These are phyloP conservation scores for Danaus plexippus DNA, from an alignment of 1,140 invertebrate species.

Conservation along the genomic window DNA sequence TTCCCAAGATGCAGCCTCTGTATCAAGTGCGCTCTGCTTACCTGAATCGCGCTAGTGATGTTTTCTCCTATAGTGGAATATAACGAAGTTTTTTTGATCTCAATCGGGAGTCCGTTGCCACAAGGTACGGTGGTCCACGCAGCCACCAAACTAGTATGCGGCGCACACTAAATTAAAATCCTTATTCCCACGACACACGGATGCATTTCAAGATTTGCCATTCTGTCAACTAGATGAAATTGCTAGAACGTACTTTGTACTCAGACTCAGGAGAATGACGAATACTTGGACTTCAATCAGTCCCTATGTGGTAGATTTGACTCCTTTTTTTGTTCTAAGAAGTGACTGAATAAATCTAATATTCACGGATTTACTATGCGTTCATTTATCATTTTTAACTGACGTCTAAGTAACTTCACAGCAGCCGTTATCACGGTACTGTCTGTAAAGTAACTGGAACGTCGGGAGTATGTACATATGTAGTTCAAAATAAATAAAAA, in stretches of 20 bases:
- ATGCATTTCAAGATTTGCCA: conserved; percentile 59
- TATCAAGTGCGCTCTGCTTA: conserved; percentile 2
- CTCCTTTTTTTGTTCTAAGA: conserved; percentile 39
- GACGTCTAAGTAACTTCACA: too few species aligned
- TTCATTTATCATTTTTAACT: too few species aligned
- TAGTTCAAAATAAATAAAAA: too few species aligned
- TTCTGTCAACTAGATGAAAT: conserved; percentile 60
- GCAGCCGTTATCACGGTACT: too few species aligned
- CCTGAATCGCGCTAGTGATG: conserved; percentile 38
- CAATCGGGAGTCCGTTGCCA: conserved; percentile 43
- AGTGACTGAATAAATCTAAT: neutral
- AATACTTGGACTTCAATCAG: conserved; percentile 58
- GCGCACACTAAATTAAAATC: conserved; percentile 37
- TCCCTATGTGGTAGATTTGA: conserved; percentile 46
- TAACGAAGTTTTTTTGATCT: conserved; percentile 9
- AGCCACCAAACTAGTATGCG: conserved; percentile 43
- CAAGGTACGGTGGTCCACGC: conserved; percentile 46
- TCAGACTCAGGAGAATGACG: conserved; percentile 51
- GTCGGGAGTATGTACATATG: too few species aligned
- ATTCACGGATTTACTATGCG: too few species aligned
- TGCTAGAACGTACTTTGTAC: conserved; percentile 52
- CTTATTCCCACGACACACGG: conserved; percentile 31
- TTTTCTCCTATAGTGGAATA: conserved; percentile 27
- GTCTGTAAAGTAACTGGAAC: too few species aligned
- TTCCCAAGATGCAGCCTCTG: conserved; percentile 8